A percentile compares a stretch with the other conserved stretches of the same genome.
Evolutionary conservation across 2,797 vertebrate genomes (phyloP).

Genomic region (Cossypha caffra): DNA sequence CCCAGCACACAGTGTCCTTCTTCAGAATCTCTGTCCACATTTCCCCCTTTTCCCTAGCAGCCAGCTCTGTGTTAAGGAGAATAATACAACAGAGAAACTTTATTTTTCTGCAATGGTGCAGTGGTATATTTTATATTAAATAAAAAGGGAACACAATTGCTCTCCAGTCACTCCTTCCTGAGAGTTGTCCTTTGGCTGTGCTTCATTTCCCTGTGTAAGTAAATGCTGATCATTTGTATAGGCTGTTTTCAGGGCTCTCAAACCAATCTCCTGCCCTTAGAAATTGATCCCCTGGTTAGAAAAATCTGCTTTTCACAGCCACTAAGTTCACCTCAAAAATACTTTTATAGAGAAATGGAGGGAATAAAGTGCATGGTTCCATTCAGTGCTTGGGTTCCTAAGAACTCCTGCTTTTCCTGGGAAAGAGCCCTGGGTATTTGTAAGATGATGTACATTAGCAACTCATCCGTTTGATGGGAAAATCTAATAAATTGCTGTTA

Average conservation of each 20-base stretch:
- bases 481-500: slow-evolving; percentile 36
- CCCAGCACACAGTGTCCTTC: background rate
- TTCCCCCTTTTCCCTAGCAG: background rate
- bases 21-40: background rate
- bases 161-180: background rate
- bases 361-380: background rate
- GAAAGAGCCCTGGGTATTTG: background rate
- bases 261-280: background rate
- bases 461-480: background rate
- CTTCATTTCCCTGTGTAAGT: background rate
- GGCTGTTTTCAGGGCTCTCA: background rate
- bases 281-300: background rate
- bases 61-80: background rate
- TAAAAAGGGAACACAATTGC: background rate
- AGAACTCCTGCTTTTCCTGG: background rate
- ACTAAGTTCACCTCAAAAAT: background rate
- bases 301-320: slow-evolving; percentile 8
- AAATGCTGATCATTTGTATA: background rate
- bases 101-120: background rate
- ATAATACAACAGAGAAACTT: background rate
- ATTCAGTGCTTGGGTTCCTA: background rate
- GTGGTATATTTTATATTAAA: background rate
- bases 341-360: background rate
- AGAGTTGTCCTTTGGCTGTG: background rate
- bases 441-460: background rate